Percentiles rank a stretch among this genome's conserved stretches.
These are phyloP conservation scores for Troides aeacus DNA, from an alignment of 2,888 invertebrate genomes.

Conservation along the genomic window DNA sequence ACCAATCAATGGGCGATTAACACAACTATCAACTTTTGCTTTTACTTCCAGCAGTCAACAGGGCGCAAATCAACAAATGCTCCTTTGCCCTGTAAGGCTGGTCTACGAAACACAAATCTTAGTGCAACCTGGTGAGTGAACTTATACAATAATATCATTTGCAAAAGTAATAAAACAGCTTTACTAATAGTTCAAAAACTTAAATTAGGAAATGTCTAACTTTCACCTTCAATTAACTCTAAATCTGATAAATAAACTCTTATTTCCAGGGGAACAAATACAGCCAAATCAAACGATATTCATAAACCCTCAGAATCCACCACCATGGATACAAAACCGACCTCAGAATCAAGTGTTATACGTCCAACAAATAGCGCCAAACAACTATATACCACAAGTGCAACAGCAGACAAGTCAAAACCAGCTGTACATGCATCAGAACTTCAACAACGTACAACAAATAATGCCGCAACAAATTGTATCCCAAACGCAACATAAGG, in stretches of 20 bases:
- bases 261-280: constrained; percentile 60
- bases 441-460: constrained; percentile 49
- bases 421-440: constrained; percentile 61
- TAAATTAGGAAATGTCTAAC: not conserved
- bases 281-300: constrained; percentile 63
- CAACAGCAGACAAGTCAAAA: constrained; percentile 62
- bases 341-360: constrained; percentile 63
- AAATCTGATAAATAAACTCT: not conserved
- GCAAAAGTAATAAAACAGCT: not conserved
- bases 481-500: constrained; percentile 39
- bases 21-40: not conserved
- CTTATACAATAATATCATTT: no score
- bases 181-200: not conserved
- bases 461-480: constrained; percentile 51
- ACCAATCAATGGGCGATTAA: no score
- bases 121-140: constrained; percentile 58
- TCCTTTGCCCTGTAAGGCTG: constrained; percentile 64
- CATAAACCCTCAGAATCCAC: constrained; percentile 67
- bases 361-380: constrained; percentile 60
- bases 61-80: constrained; percentile 55
- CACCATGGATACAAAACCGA: constrained; percentile 70
- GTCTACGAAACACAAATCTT: constrained; percentile 69
- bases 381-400: constrained; percentile 53
- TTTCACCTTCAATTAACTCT: not conserved
- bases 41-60: constrained; percentile 44